These are phyloP conservation scores for Pachymerium ferrugineum DNA, from an alignment of 2,888 invertebrate genomes.

Conservation along the genomic window DNA sequence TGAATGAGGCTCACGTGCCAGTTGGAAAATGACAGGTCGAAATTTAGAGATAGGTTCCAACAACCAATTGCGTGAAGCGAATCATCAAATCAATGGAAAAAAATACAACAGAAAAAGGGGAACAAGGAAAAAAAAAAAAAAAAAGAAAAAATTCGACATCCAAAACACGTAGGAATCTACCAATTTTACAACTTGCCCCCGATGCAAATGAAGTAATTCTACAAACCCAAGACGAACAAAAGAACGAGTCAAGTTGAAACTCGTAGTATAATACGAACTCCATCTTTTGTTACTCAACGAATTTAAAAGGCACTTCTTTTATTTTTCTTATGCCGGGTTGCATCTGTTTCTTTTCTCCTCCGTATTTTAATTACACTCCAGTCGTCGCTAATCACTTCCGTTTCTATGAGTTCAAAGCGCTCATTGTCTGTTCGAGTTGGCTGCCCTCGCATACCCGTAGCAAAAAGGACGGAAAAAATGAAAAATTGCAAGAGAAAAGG, in stretches of 20 bases:
- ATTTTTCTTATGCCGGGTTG: neutral
- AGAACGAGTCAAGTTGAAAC: slow-evolving; percentile 1
- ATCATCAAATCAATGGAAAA: neutral
- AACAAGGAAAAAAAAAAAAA: neutral
- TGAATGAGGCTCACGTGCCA: too few relatives aligned
- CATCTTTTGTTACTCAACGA: neutral
- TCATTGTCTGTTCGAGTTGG: slow-evolving; percentile 1
- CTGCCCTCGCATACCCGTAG: neutral
- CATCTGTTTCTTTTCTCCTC: slow-evolving; percentile 17
- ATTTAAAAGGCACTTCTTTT: neutral
- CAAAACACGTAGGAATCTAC: neutral
- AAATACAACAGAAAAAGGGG: neutral
- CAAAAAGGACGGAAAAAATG: neutral
- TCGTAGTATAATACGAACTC: neutral
- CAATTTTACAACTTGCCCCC: neutral
- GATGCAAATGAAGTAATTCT: slow-evolving; percentile 9
- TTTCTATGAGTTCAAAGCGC: slow-evolving; percentile 18
- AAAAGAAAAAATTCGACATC: neutral
- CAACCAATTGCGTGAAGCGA: too few relatives aligned
- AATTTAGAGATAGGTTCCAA: too few relatives aligned
- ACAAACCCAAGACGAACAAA: neutral
- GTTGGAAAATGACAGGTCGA: too few relatives aligned
- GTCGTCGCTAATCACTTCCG: slow-evolving; percentile 14
- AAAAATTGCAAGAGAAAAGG: neutral
- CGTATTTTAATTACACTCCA: slow-evolving; percentile 18